Evolutionary conservation across 2,888 invertebrate species (phyloP), one percentile per base, ranked within the genome.

Genomic region (Xestia xanthographa): DNA sequence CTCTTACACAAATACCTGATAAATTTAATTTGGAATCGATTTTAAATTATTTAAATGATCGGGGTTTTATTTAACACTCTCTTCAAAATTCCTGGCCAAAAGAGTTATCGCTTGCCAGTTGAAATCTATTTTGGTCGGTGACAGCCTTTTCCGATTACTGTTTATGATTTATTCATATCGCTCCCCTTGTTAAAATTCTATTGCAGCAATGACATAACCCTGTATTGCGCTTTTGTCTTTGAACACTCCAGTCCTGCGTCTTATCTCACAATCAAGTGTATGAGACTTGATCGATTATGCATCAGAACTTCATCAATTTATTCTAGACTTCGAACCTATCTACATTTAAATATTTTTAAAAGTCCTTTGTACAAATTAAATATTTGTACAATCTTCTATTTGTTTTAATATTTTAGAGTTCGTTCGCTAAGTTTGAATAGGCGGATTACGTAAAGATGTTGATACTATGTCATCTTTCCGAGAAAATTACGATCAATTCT

Each of bases 401-500:
- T 88, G 85, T 75, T 76, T 75, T 78, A 86, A 85, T 75, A 82
- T 84, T 86, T 90, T 86, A 85, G 86, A 79, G 72, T 74, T 77
- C 56, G 34, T 60, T 74, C 62, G 87, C 83, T 87, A 86, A 86
- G 74, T 85, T 83, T 86, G 75, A 72, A 85, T 79, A 76, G 82
- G 80, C 76, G 75, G 76, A 82, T 90, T 90, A 88, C 88, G 87
- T 84, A 87, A 87, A 76, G 72, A 79, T 81, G 66, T 82, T 83
- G 75, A 80, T 72, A 73, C n/a, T 66, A 53, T 76, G 70, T 75
- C 77, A 81, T 78, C 66, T 67, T 84, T 90, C 85, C 73, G 43
- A 79, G 87, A 89, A 91, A 88, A 88, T 70, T 72, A 74, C 63
- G 60, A 79, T 72, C 66, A 81, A 85, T 91, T 90, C 86, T 79